Conservation (phyloP, 2,113 vertebrate species). For the Lynx canadensis region DNA sequence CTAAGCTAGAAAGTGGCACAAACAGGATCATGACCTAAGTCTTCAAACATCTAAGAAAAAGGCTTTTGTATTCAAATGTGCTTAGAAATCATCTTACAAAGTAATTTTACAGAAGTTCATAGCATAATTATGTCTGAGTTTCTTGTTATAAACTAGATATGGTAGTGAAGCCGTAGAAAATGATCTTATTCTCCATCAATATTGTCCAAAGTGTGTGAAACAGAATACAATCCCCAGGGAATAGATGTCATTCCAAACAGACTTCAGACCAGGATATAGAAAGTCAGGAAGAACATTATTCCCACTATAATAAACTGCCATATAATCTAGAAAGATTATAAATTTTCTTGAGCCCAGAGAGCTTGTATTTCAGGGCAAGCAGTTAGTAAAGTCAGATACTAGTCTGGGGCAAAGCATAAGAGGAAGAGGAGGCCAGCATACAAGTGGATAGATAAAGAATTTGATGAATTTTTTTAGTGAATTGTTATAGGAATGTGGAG, state of each 20-base stretch:
- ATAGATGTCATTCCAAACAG: neutral
- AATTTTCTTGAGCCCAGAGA: neutral
- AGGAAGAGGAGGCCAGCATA: neutral
- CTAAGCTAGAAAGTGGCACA: slow-evolving; percentile 24
- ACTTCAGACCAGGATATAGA: neutral
- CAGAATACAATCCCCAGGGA: neutral
- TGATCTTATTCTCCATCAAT: slow-evolving; percentile 1
- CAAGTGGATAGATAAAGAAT: neutral
- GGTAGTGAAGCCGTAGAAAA: slow-evolving; percentile 39
- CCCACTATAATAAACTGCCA: neutral
- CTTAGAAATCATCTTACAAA: slow-evolving; percentile 31
- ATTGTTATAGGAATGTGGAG: neutral
- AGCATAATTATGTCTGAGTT: slow-evolving; percentile 11
- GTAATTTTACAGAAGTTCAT: slow-evolving; percentile 47
- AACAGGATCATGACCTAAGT: neutral
- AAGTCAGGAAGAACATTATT: neutral
- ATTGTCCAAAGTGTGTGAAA: neutral
- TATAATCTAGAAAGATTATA: neutral
- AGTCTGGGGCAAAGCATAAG: neutral
- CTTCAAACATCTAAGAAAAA: neutral
- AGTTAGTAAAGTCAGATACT: neutral
- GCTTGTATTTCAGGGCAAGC: neutral
- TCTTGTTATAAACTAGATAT: slow-evolving; percentile 15
- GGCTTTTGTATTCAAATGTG: neutral
- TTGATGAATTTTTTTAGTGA: neutral